These are phyloP conservation scores for Leptinotarsa defecta DNA, from an alignment of 1,140 invertebrate genomes.

Conservation along the genomic window DNA sequence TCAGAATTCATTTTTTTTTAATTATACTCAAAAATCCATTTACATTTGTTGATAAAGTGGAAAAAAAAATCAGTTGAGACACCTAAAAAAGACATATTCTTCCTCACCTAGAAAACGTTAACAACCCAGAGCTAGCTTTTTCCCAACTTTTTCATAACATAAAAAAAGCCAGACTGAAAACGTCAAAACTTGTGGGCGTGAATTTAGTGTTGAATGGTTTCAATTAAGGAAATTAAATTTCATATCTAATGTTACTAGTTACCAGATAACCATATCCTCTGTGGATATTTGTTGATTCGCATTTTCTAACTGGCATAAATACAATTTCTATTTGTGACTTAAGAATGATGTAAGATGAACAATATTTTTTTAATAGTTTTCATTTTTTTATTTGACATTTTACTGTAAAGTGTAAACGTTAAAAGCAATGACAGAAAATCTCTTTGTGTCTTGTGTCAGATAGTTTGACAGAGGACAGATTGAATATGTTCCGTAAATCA, in stretches of 20 bases:
- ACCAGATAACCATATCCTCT: neutral
- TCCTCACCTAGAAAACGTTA: conserved; percentile 13
- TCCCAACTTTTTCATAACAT: conserved; percentile 17
- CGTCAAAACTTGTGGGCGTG: conserved; percentile 21
- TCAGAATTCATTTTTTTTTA: neutral
- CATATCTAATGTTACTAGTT: neutral
- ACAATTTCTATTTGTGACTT: conserved; percentile 18
- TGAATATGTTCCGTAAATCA: no score
- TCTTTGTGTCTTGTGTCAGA: no score
- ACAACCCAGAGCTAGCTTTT: conserved; percentile 3
- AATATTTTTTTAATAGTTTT: conserved; percentile 1
- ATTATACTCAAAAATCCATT: neutral
- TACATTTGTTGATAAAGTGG: neutral
- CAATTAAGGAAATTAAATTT: conserved; percentile 16
- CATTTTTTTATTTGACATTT: neutral
- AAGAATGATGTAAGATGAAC: conserved; percentile 19
- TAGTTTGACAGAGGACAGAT: no score
- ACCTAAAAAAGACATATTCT: neutral
- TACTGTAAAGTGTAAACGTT: no score
- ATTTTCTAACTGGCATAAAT: conserved; percentile 9
- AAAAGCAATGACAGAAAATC: no score
- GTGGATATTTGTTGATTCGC: neutral
- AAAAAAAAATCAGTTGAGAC: neutral
- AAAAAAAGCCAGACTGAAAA: conserved; percentile 3
- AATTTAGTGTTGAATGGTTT: conserved; percentile 12